Evolutionary conservation across 2,888 invertebrate species (phyloP).

Genomic region (Busseola fusca): DNA sequence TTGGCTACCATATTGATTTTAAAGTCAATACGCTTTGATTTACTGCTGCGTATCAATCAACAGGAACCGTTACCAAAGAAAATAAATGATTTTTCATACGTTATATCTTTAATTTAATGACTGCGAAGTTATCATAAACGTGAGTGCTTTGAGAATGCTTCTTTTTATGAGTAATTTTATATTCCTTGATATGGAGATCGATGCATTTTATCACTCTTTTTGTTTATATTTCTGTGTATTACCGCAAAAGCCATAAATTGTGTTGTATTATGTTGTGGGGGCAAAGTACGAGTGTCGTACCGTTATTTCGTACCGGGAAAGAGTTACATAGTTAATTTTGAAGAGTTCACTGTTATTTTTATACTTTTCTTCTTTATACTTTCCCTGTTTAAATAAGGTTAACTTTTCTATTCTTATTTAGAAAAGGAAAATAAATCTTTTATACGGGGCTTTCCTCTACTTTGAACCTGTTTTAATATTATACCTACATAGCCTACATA

Average conservation of each 20-base stretch:
- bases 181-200: slow-evolving; percentile 14
- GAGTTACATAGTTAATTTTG: not conserved
- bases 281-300: not conserved
- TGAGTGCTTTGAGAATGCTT: slow-evolving; percentile 52
- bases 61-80: slow-evolving; percentile 63
- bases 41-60: slow-evolving; percentile 66
- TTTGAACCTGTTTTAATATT: not conserved
- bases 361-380: not conserved
- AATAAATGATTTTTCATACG: slow-evolving; percentile 66
- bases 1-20: slow-evolving; percentile 66
- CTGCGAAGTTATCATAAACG: slow-evolving; percentile 64
- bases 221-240: not conserved
- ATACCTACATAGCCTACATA: not conserved
- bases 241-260: not conserved
- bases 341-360: not conserved
- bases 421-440: not conserved
- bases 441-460: not conserved
- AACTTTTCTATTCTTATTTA: not conserved
- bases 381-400: not conserved
- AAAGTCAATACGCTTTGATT: slow-evolving; percentile 65
- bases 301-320: not conserved
- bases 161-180: slow-evolving; percentile 41
- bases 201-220: slow-evolving; percentile 3
- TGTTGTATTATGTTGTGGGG: no score
- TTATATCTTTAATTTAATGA: slow-evolving; percentile 66